Percentiles rank a stretch among this genome's conserved stretches.
Evolutionary conservation across 1,140 invertebrate species (phyloP).

Genomic region (Anthonomus grandis): DNA sequence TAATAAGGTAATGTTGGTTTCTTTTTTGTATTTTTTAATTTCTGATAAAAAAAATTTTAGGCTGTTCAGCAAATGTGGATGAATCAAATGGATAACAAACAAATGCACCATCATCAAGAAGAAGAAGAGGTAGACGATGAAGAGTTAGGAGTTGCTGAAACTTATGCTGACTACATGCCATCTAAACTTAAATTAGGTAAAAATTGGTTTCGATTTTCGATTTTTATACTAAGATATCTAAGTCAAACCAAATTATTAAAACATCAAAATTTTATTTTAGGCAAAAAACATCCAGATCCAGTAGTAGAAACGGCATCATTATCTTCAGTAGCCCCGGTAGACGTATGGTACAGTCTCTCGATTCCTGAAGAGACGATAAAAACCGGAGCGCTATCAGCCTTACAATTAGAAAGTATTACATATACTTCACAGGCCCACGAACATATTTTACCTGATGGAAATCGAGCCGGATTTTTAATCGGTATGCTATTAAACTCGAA

Average conservation of each 20-base stretch:
- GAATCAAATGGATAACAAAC: slow-evolving; percentile 52
- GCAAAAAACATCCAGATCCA: slow-evolving; percentile 96
- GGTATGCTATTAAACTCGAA: too few relatives aligned
- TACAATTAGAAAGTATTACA: slow-evolving; percentile 95
- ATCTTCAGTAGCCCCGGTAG: slow-evolving; percentile 92
- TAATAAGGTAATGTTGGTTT: slow-evolving; percentile 41
- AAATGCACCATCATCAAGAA: slow-evolving; percentile 44
- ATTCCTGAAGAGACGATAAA: slow-evolving; percentile 86
- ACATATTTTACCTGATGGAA: slow-evolving; percentile 84
- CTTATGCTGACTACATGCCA: slow-evolving; percentile 97
- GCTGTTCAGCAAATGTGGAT: slow-evolving; percentile 57
- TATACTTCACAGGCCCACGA: slow-evolving; percentile 97
- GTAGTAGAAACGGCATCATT: slow-evolving; percentile 98
- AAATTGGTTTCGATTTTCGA: background rate
- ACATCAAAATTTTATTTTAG: slow-evolving; percentile 44
- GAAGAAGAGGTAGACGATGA: slow-evolving; percentile 80
- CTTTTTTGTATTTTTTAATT: background rate
- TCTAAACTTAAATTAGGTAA: slow-evolving; percentile 81
- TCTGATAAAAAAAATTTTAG: slow-evolving; percentile 13
- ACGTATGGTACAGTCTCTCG: slow-evolving; percentile 85
- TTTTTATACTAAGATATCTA: background rate
- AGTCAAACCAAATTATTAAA: background rate
- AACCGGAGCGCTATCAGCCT: slow-evolving; percentile 82
- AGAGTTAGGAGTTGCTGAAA: slow-evolving; percentile 95
- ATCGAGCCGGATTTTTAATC: slow-evolving; percentile 93